Percentiles rank a stretch among this genome's conserved stretches.
Conservation (phyloP, 2,797 vertebrate species). For the Sebastes dallii region DNA sequence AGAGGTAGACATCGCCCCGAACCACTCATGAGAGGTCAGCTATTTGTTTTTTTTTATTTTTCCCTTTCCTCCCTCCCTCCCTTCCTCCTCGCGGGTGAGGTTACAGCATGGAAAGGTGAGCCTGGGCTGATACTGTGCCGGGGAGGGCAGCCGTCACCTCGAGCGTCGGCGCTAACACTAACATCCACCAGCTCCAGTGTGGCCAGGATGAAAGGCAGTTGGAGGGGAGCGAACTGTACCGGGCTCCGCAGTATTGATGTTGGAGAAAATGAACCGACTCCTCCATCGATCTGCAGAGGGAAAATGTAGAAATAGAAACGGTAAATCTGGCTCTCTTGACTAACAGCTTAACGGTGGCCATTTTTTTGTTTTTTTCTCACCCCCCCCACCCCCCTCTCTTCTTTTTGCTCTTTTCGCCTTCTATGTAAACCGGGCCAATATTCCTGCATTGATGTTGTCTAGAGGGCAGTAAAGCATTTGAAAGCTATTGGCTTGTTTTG, state of each 20-base stretch:
- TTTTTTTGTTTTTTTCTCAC: conserved; percentile 40
- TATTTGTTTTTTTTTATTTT: conserved; percentile 8
- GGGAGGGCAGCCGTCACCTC: conserved; percentile 56
- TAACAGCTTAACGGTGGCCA: conserved; percentile 79
- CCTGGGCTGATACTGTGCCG: conserved; percentile 47
- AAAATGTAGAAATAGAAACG: conserved; percentile 82
- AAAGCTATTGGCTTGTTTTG: conserved; percentile 73
- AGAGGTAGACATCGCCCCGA: conserved; percentile 55
- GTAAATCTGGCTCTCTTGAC: conserved; percentile 81
- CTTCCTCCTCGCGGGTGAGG: conserved; percentile 36
- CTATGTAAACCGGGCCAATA: conserved; percentile 76
- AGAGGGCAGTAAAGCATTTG: conserved; percentile 79
- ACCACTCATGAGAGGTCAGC: conserved; percentile 54
- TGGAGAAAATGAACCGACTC: conserved; percentile 79
- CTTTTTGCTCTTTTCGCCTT: conserved; percentile 40
- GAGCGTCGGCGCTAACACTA: conserved; percentile 37
- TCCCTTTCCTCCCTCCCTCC: neutral
- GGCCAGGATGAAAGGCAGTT: conserved; percentile 74
- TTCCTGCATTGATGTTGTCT: conserved; percentile 76
- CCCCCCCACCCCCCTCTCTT: neutral
- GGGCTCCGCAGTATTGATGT: conserved; percentile 76
- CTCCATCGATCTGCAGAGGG: conserved; percentile 76
- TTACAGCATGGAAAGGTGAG: conserved; percentile 50
- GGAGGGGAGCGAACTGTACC: conserved; percentile 60
- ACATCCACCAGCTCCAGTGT: conserved; percentile 55